phyloP scores from a whole-genome alignment of 2,113 vertebrate genomes.

The Taurulus bubalis region DNA sequence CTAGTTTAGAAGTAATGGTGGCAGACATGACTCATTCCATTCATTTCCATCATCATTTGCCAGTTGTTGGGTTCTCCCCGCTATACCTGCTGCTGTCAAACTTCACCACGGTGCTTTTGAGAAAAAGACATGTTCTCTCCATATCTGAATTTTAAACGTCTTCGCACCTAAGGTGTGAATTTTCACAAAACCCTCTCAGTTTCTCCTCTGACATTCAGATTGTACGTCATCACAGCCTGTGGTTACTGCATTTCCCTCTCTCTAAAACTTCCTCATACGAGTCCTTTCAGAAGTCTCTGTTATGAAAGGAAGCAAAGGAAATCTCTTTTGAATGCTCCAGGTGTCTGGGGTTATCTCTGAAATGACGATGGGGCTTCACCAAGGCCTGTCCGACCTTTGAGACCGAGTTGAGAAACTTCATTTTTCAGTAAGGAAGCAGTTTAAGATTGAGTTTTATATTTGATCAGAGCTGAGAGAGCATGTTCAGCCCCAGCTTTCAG shows the following conservation, averaged over 20 bases:
- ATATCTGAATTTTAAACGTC: neutral
- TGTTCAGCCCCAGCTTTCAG: neutral
- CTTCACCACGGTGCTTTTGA: neutral
- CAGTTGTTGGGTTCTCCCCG: neutral
- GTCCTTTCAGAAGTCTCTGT: neutral
- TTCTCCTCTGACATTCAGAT: neutral
- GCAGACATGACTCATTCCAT: neutral
- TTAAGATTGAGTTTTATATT: neutral
- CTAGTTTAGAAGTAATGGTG: neutral
- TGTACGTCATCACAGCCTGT: neutral
- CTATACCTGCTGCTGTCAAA: neutral
- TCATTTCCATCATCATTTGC: neutral
- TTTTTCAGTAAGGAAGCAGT: neutral
- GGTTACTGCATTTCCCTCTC: neutral
- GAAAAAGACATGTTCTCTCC: neutral
- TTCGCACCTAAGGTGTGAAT: conserved; percentile 11
- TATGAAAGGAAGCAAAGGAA: neutral
- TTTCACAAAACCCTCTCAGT: conserved; percentile 8
- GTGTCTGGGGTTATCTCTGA: neutral
- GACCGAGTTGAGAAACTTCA: neutral
- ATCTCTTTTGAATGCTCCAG: neutral
- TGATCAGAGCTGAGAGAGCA: neutral
- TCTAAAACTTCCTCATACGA: neutral
- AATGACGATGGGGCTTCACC: neutral
- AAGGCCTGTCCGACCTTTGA: neutral